A percentile compares a stretch with the other conserved stretches of the same genome.
phyloP scores from a whole-genome alignment of 2,797 vertebrate species.

The Babyrousa celebensis region DNA sequence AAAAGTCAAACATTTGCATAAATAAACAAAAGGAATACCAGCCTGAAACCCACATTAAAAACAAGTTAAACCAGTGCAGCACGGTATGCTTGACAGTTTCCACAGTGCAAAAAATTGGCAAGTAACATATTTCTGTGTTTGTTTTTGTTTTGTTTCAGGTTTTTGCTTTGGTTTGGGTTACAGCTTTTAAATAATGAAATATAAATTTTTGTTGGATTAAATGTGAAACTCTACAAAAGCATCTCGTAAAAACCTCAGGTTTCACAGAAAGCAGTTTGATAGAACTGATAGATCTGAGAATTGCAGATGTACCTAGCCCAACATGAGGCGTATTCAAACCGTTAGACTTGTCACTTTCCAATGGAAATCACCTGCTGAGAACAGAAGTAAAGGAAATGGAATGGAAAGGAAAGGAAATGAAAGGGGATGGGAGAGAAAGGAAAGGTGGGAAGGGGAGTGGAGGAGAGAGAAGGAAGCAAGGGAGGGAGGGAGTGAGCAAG shows the following conservation, averaged over 20 bases:
- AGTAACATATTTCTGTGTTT: background rate
- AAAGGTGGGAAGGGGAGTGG: background rate
- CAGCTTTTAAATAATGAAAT: constrained; percentile 45
- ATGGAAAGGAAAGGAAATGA: too few species aligned
- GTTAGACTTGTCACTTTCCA: background rate
- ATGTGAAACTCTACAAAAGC: background rate
- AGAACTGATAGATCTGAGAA: background rate
- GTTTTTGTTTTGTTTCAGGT: background rate
- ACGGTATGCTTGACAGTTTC: background rate
- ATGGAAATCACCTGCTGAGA: background rate
- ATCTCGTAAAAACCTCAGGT: background rate
- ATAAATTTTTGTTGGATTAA: constrained; percentile 14
- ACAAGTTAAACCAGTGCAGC: background rate
- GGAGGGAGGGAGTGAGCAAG: accelerated
- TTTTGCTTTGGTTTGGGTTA: constrained; percentile 45
- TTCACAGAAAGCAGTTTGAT: constrained; percentile 8
- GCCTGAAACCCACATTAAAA: constrained; percentile 40
- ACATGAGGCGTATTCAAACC: background rate
- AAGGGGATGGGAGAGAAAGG: background rate
- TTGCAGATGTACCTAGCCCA: background rate
- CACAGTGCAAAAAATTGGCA: background rate
- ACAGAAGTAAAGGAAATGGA: background rate
- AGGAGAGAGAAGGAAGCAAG: background rate
- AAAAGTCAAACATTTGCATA: constrained; percentile 52
- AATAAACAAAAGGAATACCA: constrained; percentile 50